These are phyloP conservation scores for Vandiemenella viatica DNA, from an alignment of 2,888 invertebrate genomes.

Conservation along the genomic window DNA sequence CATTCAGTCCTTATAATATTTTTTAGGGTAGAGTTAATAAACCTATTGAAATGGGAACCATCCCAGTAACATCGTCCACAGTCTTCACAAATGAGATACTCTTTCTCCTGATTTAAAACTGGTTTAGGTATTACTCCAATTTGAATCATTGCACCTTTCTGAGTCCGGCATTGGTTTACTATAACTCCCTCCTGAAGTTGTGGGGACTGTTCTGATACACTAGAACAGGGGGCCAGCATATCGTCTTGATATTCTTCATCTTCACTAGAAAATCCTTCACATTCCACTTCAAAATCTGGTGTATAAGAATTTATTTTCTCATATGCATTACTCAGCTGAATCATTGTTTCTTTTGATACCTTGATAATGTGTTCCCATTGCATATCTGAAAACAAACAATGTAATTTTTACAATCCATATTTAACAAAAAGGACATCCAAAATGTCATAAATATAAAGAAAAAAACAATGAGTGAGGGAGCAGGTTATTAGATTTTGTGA, in stretches of 20 bases:
- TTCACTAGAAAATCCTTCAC: slow-evolving; percentile 27
- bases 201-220: slow-evolving; percentile 17
- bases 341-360: slow-evolving; percentile 29
- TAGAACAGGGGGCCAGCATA: slow-evolving; percentile 12
- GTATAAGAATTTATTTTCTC: neutral
- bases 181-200: slow-evolving; percentile 27
- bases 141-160: slow-evolving; percentile 38
- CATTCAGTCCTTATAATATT: slow-evolving; percentile 1
- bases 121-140: slow-evolving; percentile 34
- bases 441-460: too few relatives aligned
- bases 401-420: neutral
- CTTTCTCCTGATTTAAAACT: slow-evolving; percentile 31
- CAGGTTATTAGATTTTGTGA: neutral
- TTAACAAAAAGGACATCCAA: too few relatives aligned
- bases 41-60: slow-evolving; percentile 29
- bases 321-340: slow-evolving; percentile 19
- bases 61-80: slow-evolving; percentile 70
- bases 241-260: slow-evolving; percentile 19
- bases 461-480: neutral
- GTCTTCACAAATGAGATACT: slow-evolving; percentile 50
- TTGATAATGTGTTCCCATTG: slow-evolving; percentile 33
- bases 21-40: slow-evolving; percentile 3
- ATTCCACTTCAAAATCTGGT: neutral
- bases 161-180: slow-evolving; percentile 33
- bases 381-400: slow-evolving; percentile 27